phyloP scores from a whole-genome alignment of 2,113 vertebrate genomes.

The Sinocyclocheilus grahami region DNA sequence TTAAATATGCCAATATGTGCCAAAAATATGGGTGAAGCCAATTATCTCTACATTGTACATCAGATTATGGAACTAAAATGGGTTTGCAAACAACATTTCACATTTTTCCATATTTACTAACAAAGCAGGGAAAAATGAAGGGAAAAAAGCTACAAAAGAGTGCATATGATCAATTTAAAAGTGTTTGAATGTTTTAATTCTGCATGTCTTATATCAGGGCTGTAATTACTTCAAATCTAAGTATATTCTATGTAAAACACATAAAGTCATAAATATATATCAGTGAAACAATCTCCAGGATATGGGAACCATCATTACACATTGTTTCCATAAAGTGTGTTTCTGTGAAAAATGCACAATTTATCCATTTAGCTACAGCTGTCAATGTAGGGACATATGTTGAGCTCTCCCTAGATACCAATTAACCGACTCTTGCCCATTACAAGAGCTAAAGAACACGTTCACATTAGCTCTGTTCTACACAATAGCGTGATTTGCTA shows the following conservation, averaged over 20 bases:
- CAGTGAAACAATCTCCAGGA: neutral
- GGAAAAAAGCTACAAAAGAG: neutral
- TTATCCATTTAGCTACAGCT: slow-evolving; percentile 14
- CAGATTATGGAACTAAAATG: neutral
- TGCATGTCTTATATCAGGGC: neutral
- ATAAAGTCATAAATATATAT: neutral
- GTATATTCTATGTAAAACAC: neutral
- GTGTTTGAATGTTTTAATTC: neutral
- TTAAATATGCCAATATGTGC: neutral
- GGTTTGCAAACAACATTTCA: neutral
- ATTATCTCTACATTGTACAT: neutral
- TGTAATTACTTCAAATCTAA: neutral
- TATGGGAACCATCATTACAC: neutral
- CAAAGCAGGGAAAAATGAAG: neutral
- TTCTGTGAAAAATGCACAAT: neutral
- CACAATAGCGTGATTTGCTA: slow-evolving; percentile 36
- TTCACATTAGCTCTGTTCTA: slow-evolving; percentile 41
- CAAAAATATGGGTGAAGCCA: neutral
- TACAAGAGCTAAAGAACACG: neutral
- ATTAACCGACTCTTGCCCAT: slow-evolving; percentile 46
- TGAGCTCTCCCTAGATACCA: slow-evolving; percentile 53
- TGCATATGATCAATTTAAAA: neutral
- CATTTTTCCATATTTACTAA: too few species aligned
- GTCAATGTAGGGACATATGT: slow-evolving; percentile 44
- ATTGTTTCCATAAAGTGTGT: neutral